These are phyloP conservation scores for Spinus olivaceus DNA, from an alignment of 2,797 vertebrate genomes.

Conservation along the genomic window DNA sequence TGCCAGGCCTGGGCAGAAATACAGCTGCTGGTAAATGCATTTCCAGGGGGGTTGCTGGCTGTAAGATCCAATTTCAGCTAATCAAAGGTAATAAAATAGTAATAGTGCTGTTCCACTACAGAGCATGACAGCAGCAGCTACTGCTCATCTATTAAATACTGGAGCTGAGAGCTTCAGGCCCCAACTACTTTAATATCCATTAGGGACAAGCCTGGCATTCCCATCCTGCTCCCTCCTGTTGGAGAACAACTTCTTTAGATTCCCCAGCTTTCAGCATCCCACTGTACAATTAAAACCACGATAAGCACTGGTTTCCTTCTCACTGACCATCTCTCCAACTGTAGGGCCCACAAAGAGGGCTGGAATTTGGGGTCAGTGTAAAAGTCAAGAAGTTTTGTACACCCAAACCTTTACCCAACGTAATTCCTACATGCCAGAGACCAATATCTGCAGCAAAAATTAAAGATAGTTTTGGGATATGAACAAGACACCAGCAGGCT, in stretches of 20 bases:
- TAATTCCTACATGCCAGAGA: background rate
- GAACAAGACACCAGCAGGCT: background rate
- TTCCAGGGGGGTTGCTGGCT: background rate
- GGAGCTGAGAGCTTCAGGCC: background rate
- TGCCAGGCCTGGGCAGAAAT: background rate
- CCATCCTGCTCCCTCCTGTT: background rate
- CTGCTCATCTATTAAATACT: background rate
- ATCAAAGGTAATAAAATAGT: constrained; percentile 50
- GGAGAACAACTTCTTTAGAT: background rate
- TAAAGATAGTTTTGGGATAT: background rate
- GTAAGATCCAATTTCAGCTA: constrained; percentile 20
- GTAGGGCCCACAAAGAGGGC: background rate
- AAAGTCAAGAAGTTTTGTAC: background rate
- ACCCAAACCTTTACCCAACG: background rate
- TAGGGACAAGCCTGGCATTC: background rate
- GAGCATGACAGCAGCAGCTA: constrained; percentile 34
- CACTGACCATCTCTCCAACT: background rate
- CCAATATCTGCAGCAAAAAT: background rate
- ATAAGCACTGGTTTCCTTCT: background rate
- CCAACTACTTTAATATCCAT: background rate
- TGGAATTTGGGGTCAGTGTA: background rate
- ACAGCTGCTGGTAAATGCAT: constrained; percentile 19
- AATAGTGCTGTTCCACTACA: background rate
- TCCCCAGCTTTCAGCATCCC: background rate
- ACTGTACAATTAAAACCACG: background rate